Base-by-base conservation (phyloP, 2,797 vertebrate genomes). In the Myotis myotis region DNA sequence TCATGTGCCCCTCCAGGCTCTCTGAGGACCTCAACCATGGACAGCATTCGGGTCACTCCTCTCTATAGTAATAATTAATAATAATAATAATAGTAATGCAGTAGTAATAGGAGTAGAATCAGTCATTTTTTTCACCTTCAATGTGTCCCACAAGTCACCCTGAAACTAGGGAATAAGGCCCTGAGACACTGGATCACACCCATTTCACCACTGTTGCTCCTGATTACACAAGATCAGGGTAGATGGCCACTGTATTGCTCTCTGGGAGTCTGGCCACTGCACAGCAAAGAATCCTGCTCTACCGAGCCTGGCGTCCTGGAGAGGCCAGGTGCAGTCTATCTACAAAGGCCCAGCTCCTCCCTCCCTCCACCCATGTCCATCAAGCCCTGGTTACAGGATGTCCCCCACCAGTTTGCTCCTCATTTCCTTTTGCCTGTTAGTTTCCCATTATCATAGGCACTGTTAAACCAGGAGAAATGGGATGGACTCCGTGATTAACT, bases 361-460 rank as follows among this genome's bases (percentile, higher is more conserved):
- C 25, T 33, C 16, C 30, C 33, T 30, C 38, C 6, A 23, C 2
- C 22, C 28, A 7, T 41, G 44, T 30, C 66, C 55, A 33, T 53
- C 78, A 82, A 38, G 33, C 71, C 71, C 60, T 36, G n/a, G 41
- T 5, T 36, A 60, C 75, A 87, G 68, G 60, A 66, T 19, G 36
- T 20, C 72, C 20, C 0, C 0, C 8, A 7, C 49, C n/a, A 25
- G 17, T 4, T 22, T 64, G 47, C 10, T 38, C 71, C 19, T 23
- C 28, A 30, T n/a, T 83, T 60, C 41, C 49, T 71, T 22, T 30
- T 57, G 20, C 81, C 55, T 55, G 41, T 53, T n/a, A 51, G 25
- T 2, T 1, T 68, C 70, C 41, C 22, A 13, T 16, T 2, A 20
- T 2, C n/a, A 44, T 0, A 2, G 6, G 10, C 9, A 8, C 7